phyloP scores from a whole-genome alignment of 2,113 vertebrate genomes.

The Oreochromis tanganicae region DNA sequence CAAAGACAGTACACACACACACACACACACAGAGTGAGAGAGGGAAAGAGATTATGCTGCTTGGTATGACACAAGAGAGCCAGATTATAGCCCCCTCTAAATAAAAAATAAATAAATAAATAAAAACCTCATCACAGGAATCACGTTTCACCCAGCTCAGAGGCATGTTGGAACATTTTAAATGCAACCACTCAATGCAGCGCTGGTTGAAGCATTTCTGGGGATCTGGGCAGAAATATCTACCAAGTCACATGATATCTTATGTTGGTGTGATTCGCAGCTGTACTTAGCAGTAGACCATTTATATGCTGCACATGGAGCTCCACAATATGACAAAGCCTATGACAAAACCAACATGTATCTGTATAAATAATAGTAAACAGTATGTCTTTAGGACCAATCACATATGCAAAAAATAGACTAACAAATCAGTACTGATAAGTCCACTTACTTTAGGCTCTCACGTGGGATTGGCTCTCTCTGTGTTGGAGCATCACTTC shows the following conservation, averaged over 20 bases:
- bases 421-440: neutral
- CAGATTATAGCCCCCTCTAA: constrained; percentile 36
- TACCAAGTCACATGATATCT: neutral
- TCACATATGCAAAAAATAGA: neutral
- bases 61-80: constrained; percentile 27
- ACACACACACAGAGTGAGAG: neutral
- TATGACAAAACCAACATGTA: neutral
- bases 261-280: neutral
- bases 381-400: neutral
- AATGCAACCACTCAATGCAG: neutral
- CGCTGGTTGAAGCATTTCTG: too few species aligned
- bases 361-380: neutral
- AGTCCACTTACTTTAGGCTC: too few species aligned
- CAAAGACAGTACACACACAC: neutral
- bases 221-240: neutral
- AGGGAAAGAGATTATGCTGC: constrained; percentile 30
- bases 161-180: neutral
- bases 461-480: too few species aligned
- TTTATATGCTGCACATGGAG: neutral
- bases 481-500: too few species aligned
- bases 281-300: neutral
- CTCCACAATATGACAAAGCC: too few species aligned
- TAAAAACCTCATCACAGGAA: constrained; percentile 28
- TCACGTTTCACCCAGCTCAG: constrained; percentile 11
- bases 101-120: constrained; percentile 34